Base-by-base conservation (phyloP, 2,888 invertebrate species). In the Chymomyza procnemis region DNA sequence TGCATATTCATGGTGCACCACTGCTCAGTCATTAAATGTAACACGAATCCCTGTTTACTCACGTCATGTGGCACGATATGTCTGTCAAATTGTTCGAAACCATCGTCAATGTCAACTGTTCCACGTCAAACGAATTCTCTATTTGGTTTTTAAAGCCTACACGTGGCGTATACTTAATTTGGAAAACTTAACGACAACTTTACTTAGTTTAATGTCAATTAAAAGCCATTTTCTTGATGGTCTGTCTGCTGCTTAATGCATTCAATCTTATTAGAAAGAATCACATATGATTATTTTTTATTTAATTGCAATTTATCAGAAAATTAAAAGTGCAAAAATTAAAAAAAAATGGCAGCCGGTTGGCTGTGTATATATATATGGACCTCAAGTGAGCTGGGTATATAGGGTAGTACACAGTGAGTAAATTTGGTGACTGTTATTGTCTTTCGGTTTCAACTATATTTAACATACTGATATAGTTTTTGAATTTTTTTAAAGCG, bases 51-150 rank as follows among this genome's bases (percentile, higher is more conserved):
- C 52, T 60, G 50, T 50, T 50, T 50, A 19, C 14, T 16, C 50
- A 50, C 50, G 50, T 50, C 50, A 65, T 57, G 57, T 48, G 61
- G 66, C 86, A 83, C 84, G 84, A 75, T 74, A 76, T 71, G 80
- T 64, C 80, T 67, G 67, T 83, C 83, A 78, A 70, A 75, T 67
- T 48, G 50, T 66, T 46, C 21, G 41, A 52, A 1, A 22, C 47
- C 46, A 18, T 41, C 55, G 18, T n/a, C 19, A 18, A 57, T 47
- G 64, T 52, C 26, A 52, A 18, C n/a, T 57, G 16, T 55, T 55
- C 8, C 1, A 55, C 22, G n/a, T 55, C 55, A 55, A 6, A 5
- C 26, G n/a, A 58, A 58, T 58, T 41, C 9, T 9, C 0, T 18
- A 50, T 50, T 69, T 69, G 72, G 61, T 64, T 54, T 72, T 76